These are phyloP conservation scores for Camelus dromedarius DNA, from an alignment of 2,113 vertebrate genomes.

Conservation along the genomic window DNA sequence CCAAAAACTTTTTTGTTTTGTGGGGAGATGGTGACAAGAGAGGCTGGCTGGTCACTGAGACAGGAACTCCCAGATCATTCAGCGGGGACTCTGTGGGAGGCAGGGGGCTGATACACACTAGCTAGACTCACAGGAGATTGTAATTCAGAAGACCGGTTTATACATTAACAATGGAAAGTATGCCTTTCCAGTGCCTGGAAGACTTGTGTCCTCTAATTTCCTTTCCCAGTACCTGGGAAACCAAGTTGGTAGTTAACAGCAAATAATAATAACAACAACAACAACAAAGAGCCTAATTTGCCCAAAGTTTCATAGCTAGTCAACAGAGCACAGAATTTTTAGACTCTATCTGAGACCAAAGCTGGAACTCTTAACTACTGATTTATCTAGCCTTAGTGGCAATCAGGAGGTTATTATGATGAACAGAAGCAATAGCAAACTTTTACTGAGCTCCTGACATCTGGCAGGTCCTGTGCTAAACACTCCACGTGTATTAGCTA, in stretches of 20 bases:
- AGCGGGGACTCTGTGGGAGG: background rate
- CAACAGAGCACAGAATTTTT: slow-evolving; percentile 8
- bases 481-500: background rate
- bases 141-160: background rate
- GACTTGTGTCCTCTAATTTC: background rate
- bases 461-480: background rate
- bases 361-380: background rate
- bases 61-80: background rate
- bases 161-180: background rate
- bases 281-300: background rate
- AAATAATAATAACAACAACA: background rate
- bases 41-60: background rate
- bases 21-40: background rate
- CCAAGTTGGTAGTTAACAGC: background rate
- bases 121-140: background rate
- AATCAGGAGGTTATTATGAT: background rate
- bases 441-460: background rate
- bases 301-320: background rate
- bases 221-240: slow-evolving; percentile 4
- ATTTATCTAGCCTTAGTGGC: slow-evolving; percentile 5
- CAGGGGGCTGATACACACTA: background rate
- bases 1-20: slow-evolving; percentile 23
- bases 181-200: slow-evolving; percentile 21
- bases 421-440: background rate
- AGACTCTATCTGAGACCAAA: background rate